These are phyloP conservation scores for Cecidostiba fungosa DNA, from an alignment of 2,888 invertebrate genomes.

Conservation along the genomic window DNA sequence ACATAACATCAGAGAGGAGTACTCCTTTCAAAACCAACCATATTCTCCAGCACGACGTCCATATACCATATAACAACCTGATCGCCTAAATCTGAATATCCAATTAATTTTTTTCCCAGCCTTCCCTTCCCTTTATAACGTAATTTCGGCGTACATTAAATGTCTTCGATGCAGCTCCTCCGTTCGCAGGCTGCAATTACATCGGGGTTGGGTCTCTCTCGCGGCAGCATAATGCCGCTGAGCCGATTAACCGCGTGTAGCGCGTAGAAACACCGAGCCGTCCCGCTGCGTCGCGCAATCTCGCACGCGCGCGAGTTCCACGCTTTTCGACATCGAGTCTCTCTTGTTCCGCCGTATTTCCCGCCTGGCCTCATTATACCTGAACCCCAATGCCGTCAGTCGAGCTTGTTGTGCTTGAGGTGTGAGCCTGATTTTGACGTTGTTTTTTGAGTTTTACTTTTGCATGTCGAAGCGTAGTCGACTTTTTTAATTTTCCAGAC, in stretches of 20 bases:
- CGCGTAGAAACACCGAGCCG: neutral
- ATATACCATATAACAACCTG: too few relatives aligned
- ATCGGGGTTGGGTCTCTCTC: neutral
- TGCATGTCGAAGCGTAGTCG: neutral
- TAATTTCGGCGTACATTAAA: slow-evolving; percentile 12
- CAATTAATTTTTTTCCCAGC: neutral
- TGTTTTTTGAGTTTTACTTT: neutral
- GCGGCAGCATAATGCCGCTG: slow-evolving; percentile 15
- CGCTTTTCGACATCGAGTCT: neutral
- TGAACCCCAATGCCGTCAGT: neutral
- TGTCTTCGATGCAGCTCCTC: slow-evolving; percentile 20
- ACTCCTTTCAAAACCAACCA: too few relatives aligned
- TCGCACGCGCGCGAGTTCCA: neutral
- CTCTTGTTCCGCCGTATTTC: neutral
- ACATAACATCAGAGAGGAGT: too few relatives aligned
- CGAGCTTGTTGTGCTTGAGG: neutral
- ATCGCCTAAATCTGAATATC: neutral
- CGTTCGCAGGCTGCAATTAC: slow-evolving; percentile 13
- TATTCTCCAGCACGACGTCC: too few relatives aligned
- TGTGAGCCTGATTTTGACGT: neutral
- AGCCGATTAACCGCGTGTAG: slow-evolving; percentile 37
- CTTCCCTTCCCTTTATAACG: neutral
- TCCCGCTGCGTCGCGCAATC: slow-evolving; percentile 7
- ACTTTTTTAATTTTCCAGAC: neutral
- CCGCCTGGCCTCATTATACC: neutral